Evolutionary conservation across 2,113 vertebrate genomes (phyloP).

Genomic region (Meleagris gallopavo): DNA sequence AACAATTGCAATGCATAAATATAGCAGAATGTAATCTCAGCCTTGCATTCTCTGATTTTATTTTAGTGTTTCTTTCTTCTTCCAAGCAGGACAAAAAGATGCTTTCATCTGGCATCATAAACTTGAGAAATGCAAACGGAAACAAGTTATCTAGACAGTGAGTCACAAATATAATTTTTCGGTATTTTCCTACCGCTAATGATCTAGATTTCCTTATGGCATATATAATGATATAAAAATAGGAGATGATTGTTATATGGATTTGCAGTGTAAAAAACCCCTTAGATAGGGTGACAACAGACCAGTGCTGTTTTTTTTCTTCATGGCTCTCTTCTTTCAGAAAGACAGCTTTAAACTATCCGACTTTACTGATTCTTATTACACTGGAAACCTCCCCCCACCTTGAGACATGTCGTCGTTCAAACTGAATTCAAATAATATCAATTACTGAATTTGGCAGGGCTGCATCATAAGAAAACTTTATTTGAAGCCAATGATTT

Average conservation of each 20-base stretch:
- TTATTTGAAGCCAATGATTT: not conserved
- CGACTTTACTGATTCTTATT: fast-evolving
- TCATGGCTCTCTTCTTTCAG: not conserved
- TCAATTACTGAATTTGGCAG: not conserved
- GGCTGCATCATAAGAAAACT: not conserved
- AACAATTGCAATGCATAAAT: not conserved
- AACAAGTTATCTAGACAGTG: not conserved
- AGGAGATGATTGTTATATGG: not conserved
- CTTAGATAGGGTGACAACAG: not conserved
- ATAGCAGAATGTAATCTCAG: not conserved
- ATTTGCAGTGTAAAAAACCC: not conserved
- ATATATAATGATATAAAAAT: not conserved
- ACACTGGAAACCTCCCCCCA: not conserved
- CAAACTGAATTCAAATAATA: not conserved
- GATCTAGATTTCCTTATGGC: not conserved
- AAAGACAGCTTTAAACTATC: not conserved
- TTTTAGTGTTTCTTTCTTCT: not conserved
- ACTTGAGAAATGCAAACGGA: not conserved
- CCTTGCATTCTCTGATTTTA: not conserved
- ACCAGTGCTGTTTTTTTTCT: not conserved
- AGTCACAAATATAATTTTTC: not conserved
- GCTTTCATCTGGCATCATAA: not conserved
- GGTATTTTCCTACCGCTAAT: not conserved
- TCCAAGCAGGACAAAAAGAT: not conserved
- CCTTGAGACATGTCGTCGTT: not conserved